Evolutionary conservation across 2,888 invertebrate species (phyloP), one percentile per base, ranked within the genome.

Genomic region (Drosophila putrida): DNA sequence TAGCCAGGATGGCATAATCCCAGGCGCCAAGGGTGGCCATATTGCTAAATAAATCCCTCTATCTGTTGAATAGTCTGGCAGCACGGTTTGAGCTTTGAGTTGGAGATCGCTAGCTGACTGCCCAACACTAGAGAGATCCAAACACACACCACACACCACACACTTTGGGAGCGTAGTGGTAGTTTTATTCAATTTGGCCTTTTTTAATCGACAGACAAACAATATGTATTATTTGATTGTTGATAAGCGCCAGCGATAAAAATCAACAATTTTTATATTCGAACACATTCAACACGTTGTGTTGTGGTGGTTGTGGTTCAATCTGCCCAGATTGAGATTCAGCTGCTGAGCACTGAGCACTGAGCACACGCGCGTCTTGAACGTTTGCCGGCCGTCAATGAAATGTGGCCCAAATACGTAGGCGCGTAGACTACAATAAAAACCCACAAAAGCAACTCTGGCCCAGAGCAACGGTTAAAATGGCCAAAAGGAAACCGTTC

Each of bases 1-100:
- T 84, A 3, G 93, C 94, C 92, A 97, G 95, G 31, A 97, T 96
- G 9, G 95, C 91, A 90, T 97, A 97, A 92, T 98, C 97, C 94
- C 95, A 94, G 82, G 93, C 91, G 70, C 94, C 95, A 80, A 96
- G 95, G 4, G 91, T 89, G 31, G 90, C 59, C 82, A 82, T 82
- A 11, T 25, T 33, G n/a, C n/a, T 25, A 8, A 31, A 8, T 8
- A 31, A 1, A 2, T 5, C 11, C 2, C 6, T 25, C 4, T 47
- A 0, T 49, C 9, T 13, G n/a, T 33, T 15, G 1, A 0, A 25
- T 10, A 11, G 25, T 47, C 31, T 39, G 58, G 53, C 58, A 59
- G 13, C 63, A 39, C 61, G 27, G 5, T 28, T 6, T 4, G 9
- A 4, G 20, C 20, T 20, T 20, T 20, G 8, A 38, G 25, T 38